phyloP scores from a whole-genome alignment of 2,113 vertebrate species.

The Nothoprocta perdicaria region DNA sequence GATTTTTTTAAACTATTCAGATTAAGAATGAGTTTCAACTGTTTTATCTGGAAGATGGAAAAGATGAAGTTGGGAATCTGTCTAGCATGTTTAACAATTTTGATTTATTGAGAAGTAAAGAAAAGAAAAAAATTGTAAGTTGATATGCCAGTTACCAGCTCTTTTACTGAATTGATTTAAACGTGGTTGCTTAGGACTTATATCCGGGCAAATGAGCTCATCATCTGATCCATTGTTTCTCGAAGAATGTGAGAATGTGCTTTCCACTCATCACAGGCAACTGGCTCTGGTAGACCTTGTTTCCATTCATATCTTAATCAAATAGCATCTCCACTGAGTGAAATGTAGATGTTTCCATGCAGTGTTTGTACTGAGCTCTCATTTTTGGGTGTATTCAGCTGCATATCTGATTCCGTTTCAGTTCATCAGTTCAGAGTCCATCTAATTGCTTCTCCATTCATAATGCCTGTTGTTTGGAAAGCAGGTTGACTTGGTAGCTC shows the following conservation, averaged over 20 bases:
- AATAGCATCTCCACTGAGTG: conserved; percentile 33
- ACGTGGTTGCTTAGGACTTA: neutral
- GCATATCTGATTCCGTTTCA: conserved; percentile 83
- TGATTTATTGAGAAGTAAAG: neutral
- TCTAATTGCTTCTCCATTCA: conserved; percentile 83
- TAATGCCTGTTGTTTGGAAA: conserved; percentile 81
- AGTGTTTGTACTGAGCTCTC: conserved; percentile 72
- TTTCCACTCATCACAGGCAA: conserved; percentile 43
- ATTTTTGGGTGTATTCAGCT: conserved; percentile 67
- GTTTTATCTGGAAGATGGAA: neutral
- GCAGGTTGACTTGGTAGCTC: conserved; percentile 70
- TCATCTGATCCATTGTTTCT: neutral
- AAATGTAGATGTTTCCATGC: conserved; percentile 65
- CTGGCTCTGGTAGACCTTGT: neutral
- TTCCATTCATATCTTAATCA: conserved; percentile 49
- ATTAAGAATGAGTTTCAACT: neutral
- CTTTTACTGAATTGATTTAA: conserved; percentile 48
- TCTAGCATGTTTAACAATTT: neutral
- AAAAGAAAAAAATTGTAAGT: neutral
- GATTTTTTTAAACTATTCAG: neutral
- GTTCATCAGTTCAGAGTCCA: conserved; percentile 41
- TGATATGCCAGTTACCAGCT: neutral
- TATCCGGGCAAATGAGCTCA: neutral
- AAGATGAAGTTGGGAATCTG: neutral
- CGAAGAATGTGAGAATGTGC: conserved; percentile 20